A percentile compares a stretch with the other conserved stretches of the same genome.
Evolutionary conservation across 2,888 invertebrate genomes (phyloP).

Genomic region (Lasioglossum leucozonium): DNA sequence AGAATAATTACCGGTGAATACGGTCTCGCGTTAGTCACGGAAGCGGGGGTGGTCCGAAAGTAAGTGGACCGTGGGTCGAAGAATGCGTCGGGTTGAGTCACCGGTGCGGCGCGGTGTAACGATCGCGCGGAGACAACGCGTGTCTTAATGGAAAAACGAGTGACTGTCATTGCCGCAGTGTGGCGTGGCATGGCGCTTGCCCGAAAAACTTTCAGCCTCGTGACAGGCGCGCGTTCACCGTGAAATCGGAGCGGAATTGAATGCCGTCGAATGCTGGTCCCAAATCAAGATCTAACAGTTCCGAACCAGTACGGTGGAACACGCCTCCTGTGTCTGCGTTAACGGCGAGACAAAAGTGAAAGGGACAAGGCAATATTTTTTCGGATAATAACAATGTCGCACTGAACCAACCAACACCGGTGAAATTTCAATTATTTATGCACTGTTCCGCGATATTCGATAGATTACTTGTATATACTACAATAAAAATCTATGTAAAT

Average conservation of each 20-base stretch:
- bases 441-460: too few species aligned
- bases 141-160: conserved; percentile 62
- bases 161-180: conserved; percentile 8
- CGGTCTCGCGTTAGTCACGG: not conserved
- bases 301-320: not conserved
- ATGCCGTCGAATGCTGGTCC: not conserved
- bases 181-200: conserved; percentile 22
- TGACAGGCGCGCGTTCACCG: conserved; percentile 16
- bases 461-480: too few species aligned
- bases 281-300: not conserved
- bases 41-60: conserved; percentile 33
- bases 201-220: not conserved
- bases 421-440: too few species aligned
- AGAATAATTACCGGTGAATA: conserved; percentile 25
- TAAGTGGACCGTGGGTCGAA: conserved; percentile 5
- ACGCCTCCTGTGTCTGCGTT: not conserved
- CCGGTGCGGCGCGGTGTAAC: not conserved
- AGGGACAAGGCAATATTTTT: not conserved
- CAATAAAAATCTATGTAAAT: too few species aligned
- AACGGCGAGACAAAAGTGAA: not conserved
- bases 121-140: not conserved
- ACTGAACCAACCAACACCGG: too few species aligned
- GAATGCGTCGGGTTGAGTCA: conserved; percentile 22
- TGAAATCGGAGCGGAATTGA: conserved; percentile 58
- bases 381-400: too few species aligned